phyloP scores from a whole-genome alignment of 2,888 invertebrate genomes.

The Phyto melanocephala region DNA sequence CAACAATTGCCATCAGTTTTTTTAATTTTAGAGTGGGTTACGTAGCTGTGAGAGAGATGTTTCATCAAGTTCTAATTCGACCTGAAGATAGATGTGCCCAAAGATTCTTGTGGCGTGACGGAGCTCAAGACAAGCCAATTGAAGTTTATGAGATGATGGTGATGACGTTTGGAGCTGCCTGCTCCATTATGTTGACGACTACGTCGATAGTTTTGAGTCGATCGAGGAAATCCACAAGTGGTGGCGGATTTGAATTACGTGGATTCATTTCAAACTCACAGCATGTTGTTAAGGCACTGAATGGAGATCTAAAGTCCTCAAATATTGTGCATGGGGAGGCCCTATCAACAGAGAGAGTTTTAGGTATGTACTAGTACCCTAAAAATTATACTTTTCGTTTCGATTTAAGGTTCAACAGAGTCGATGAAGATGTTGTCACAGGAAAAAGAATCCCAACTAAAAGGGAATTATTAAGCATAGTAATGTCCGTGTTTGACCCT shows the following conservation, averaged over 20 bases:
- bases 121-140: not conserved
- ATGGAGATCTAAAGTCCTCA: not conserved
- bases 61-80: slow-evolving; percentile 62
- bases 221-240: not conserved
- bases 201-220: slow-evolving; percentile 21
- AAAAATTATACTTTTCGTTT: not conserved
- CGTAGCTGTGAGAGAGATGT: slow-evolving; percentile 69
- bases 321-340: not conserved
- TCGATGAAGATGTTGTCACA: not conserved
- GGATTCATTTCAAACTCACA: not conserved
- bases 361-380: slow-evolving; percentile 42
- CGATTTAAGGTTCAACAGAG: not conserved
- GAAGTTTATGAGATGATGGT: slow-evolving; percentile 42
- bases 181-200: slow-evolving; percentile 44
- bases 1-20: slow-evolving; percentile 69
- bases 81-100: slow-evolving; percentile 35
- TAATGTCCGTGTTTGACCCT: slow-evolving; percentile 42
- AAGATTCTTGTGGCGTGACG: slow-evolving; percentile 47
- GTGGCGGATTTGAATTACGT: not conserved
- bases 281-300: not conserved
- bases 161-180: slow-evolving; percentile 51
- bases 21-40: slow-evolving; percentile 71
- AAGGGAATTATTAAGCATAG: slow-evolving; percentile 16
- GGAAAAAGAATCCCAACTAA: slow-evolving; percentile 17
- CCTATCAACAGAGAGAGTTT: not conserved